Conservation (phyloP, 2,797 vertebrate species). For the Muraenolepis orangiensis region DNA sequence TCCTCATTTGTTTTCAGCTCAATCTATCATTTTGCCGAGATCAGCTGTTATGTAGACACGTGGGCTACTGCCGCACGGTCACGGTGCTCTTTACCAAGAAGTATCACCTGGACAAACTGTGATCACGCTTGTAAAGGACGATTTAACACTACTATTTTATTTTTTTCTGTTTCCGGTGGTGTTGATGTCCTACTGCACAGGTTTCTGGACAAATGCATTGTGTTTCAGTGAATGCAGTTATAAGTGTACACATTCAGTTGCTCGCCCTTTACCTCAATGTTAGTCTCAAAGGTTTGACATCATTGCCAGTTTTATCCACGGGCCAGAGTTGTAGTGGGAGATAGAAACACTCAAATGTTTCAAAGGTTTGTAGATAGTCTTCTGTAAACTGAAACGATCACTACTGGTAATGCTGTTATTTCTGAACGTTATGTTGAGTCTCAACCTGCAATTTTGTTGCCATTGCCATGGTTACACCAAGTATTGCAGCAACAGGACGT, state of each 20-base stretch:
- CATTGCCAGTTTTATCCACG: background rate
- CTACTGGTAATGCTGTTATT: background rate
- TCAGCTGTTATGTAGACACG: constrained; percentile 9
- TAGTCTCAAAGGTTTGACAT: background rate
- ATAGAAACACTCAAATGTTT: constrained; percentile 25
- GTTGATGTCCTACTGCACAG: no score
- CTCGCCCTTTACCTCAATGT: background rate
- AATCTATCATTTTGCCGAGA: background rate
- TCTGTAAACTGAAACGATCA: constrained; percentile 28
- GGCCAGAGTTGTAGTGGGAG: constrained; percentile 1
- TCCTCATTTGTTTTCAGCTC: background rate
- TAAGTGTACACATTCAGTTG: background rate
- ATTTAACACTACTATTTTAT: constrained; percentile 27
- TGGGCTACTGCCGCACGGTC: constrained; percentile 39
- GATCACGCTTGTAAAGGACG: constrained; percentile 42
- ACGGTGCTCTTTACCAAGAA: constrained; percentile 49
- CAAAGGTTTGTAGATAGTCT: constrained; percentile 5
- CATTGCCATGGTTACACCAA: background rate
- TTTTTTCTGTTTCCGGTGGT: no score
- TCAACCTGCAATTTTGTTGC: background rate
- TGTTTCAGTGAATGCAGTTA: constrained; percentile 7
- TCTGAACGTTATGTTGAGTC: background rate
- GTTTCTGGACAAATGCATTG: background rate
- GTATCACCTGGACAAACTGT: constrained; percentile 49
- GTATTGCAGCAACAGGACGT: background rate